Evolutionary conservation across 1,140 invertebrate species (phyloP).

Genomic region (Drosophila novamexicana): DNA sequence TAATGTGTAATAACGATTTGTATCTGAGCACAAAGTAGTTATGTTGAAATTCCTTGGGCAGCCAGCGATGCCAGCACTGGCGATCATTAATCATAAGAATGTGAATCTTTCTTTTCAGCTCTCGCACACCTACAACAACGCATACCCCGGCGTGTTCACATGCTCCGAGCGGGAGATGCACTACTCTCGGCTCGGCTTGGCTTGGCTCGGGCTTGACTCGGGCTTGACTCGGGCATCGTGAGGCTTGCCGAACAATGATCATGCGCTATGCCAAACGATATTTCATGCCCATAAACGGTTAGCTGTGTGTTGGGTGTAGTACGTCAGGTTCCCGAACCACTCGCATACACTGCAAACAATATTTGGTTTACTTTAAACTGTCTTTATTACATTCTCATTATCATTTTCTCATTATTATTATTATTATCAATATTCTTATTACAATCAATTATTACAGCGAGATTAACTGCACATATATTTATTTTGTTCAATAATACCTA

Average conservation of each 20-base stretch:
- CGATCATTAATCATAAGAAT: slow-evolving; percentile 82
- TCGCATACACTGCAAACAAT: slow-evolving; percentile 16
- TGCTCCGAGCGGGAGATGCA: slow-evolving; percentile 2
- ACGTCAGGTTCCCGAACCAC: slow-evolving; percentile 26
- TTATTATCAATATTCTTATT: neutral
- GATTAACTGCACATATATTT: too few relatives aligned
- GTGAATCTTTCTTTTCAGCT: slow-evolving; percentile 71
- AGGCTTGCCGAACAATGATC: slow-evolving; percentile 73
- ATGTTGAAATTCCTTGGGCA: slow-evolving; percentile 78
- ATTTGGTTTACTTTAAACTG: neutral
- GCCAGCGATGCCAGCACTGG: slow-evolving; percentile 47
- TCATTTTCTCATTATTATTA: neutral
- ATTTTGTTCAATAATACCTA: too few relatives aligned
- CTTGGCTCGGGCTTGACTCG: neutral
- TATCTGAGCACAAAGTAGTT: slow-evolving; percentile 83
- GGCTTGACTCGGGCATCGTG: slow-evolving; percentile 29
- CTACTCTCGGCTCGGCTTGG: neutral
- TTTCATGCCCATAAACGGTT: slow-evolving; percentile 78
- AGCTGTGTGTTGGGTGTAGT: slow-evolving; percentile 37
- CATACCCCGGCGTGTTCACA: slow-evolving; percentile 11
- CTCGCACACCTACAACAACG: slow-evolving; percentile 64
- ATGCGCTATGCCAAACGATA: slow-evolving; percentile 64
- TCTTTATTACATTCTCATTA: neutral
- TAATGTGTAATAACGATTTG: slow-evolving; percentile 85
- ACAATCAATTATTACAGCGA: too few relatives aligned